Evolutionary conservation across 2,797 vertebrate genomes (phyloP).

Genomic region (Danio jaintianensis): DNA sequence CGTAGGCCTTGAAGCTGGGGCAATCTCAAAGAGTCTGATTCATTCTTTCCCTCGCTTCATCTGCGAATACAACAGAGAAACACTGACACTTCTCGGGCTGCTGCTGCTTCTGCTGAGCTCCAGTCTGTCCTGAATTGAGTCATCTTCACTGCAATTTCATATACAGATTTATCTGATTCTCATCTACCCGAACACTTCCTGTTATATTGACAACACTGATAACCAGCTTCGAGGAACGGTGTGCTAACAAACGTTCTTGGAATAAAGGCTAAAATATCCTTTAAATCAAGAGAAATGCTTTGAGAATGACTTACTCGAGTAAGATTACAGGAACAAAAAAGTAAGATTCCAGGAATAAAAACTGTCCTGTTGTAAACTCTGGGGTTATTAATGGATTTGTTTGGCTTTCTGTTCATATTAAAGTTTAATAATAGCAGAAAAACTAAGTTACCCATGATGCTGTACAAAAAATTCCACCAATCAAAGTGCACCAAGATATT

Average conservation of each 20-base stretch:
- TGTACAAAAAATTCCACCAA: too few species aligned
- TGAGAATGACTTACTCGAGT: too few species aligned
- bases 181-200: slow-evolving; percentile 57
- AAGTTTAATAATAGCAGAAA: too few species aligned
- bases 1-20: slow-evolving; percentile 49
- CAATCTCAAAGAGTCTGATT: slow-evolving; percentile 51
- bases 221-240: slow-evolving; percentile 53
- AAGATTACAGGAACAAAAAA: too few species aligned
- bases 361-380: too few species aligned
- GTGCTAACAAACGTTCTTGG: slow-evolving; percentile 53
- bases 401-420: too few species aligned
- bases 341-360: too few species aligned
- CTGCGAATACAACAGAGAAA: slow-evolving; percentile 21
- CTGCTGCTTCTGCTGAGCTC: neutral
- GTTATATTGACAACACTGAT: slow-evolving; percentile 60
- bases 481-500: too few species aligned
- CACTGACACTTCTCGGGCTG: neutral
- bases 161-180: slow-evolving; percentile 41
- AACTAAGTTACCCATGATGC: too few species aligned
- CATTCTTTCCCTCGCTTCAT: slow-evolving; percentile 10
- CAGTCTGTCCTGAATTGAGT: slow-evolving; percentile 50
- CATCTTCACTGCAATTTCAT: slow-evolving; percentile 57
- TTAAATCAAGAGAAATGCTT: neutral
- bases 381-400: too few species aligned
- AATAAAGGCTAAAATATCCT: slow-evolving; percentile 55